phyloP scores from a whole-genome alignment of 2,888 invertebrate species.

The Horisme vitalbata region DNA sequence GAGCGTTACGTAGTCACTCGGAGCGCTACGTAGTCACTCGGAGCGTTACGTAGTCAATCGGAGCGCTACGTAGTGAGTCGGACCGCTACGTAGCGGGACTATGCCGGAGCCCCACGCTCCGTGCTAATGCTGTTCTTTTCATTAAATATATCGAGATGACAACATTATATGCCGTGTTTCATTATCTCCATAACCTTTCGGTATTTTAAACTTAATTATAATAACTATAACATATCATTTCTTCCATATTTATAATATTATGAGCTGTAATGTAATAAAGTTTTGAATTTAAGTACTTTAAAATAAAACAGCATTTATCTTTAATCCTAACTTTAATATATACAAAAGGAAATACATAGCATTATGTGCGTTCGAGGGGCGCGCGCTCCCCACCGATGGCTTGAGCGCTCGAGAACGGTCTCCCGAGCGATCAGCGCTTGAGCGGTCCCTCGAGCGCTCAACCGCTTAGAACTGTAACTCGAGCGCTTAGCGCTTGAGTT shows the following conservation, averaged over 20 bases:
- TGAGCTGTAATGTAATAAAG: no score
- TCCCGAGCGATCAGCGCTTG: not conserved
- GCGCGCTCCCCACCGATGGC: not conserved
- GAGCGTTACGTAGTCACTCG: no score
- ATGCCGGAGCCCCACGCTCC: conserved; percentile 36
- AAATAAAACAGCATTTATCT: conserved; percentile 46
- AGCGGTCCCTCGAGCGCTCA: conserved; percentile 4
- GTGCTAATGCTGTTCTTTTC: conserved; percentile 45
- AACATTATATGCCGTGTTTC: conserved; percentile 22
- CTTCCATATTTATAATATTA: no score
- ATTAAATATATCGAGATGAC: conserved; percentile 57
- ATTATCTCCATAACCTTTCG: no score
- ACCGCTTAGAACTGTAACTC: no score
- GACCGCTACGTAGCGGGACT: no score
- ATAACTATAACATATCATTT: no score
- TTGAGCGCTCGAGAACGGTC: not conserved
- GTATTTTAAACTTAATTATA: no score
- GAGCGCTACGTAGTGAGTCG: no score
- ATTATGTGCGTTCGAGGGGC: conserved; percentile 8
- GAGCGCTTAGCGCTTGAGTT: no score
- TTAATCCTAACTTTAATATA: conserved; percentile 73
- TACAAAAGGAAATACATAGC: conserved; percentile 69
- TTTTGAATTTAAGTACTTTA: not conserved
- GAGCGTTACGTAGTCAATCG: no score
- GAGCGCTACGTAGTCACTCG: no score